These are phyloP conservation scores for Gryllus bimaculatus DNA, from an alignment of 1,140 invertebrate species.

Conservation along the genomic window DNA sequence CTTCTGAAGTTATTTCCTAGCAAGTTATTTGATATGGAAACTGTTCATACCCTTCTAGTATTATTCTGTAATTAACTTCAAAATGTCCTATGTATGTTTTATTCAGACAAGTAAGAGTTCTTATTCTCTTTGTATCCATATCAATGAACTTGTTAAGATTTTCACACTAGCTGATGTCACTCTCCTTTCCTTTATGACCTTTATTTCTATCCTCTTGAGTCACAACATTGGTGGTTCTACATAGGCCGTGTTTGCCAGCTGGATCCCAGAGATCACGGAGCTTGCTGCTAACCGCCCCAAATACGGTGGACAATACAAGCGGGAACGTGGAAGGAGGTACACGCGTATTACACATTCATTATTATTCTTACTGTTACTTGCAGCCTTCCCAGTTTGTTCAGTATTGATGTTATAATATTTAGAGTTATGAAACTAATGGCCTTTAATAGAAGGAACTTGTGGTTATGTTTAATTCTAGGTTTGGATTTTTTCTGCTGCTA, in stretches of 20 bases:
- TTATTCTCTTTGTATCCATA: background rate
- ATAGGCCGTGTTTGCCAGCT: slow-evolving; percentile 97
- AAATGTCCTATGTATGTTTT: too few relatives aligned
- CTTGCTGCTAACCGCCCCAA: slow-evolving; percentile 94
- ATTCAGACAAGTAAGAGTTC: too few relatives aligned
- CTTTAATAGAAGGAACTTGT: slow-evolving; percentile 16
- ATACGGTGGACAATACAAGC: slow-evolving; percentile 96
- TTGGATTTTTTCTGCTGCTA: slow-evolving; percentile 8
- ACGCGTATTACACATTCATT: slow-evolving; percentile 3
- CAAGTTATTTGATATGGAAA: too few relatives aligned
- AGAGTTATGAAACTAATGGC: slow-evolving; percentile 8
- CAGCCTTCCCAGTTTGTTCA: slow-evolving; percentile 16
- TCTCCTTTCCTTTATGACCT: background rate
- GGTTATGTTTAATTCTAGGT: slow-evolving; percentile 11
- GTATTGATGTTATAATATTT: slow-evolving; percentile 11
- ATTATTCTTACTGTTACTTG: slow-evolving; percentile 14
- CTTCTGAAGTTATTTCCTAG: too few relatives aligned
- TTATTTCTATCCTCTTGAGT: background rate
- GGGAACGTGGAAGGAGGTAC: slow-evolving; percentile 95
- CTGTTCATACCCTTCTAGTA: too few relatives aligned
- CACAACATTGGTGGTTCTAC: slow-evolving; percentile 26
- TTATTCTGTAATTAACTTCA: too few relatives aligned
- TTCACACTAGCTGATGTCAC: background rate
- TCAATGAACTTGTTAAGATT: background rate
- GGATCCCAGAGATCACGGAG: slow-evolving; percentile 98